Evolutionary conservation across 2,113 vertebrate species (phyloP).

Genomic region (Oceanodroma tethys): DNA sequence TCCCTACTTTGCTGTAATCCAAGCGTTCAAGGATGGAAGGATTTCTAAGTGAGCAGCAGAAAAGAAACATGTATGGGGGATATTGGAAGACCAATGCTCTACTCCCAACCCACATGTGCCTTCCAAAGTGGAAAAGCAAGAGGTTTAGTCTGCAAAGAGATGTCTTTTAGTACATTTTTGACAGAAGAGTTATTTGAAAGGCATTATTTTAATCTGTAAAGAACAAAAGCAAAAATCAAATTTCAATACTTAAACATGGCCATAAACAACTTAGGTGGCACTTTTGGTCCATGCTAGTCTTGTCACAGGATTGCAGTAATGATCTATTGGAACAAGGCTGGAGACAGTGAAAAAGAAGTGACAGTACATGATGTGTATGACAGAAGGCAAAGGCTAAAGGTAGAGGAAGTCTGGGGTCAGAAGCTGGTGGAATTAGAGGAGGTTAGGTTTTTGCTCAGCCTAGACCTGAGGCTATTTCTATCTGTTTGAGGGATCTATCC

Average conservation of each 20-base stretch:
- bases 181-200: background rate
- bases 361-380: background rate
- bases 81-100: background rate
- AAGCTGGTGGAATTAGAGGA: background rate
- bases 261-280: background rate
- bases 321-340: background rate
- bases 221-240: background rate
- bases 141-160: background rate
- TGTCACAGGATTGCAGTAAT: background rate
- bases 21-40: background rate
- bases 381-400: background rate
- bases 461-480: background rate
- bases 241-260: background rate
- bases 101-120: background rate
- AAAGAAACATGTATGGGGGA: background rate
- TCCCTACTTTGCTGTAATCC: background rate
- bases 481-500: background rate
- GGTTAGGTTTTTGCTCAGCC: background rate
- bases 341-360: background rate
- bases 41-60: background rate
- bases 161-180: background rate
- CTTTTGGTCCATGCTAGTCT: background rate
- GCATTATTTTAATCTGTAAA: background rate
- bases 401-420: background rate
- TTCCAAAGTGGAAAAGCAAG: background rate